phyloP scores from a whole-genome alignment of 2,888 invertebrate species.

The Adineta ricciae region DNA sequence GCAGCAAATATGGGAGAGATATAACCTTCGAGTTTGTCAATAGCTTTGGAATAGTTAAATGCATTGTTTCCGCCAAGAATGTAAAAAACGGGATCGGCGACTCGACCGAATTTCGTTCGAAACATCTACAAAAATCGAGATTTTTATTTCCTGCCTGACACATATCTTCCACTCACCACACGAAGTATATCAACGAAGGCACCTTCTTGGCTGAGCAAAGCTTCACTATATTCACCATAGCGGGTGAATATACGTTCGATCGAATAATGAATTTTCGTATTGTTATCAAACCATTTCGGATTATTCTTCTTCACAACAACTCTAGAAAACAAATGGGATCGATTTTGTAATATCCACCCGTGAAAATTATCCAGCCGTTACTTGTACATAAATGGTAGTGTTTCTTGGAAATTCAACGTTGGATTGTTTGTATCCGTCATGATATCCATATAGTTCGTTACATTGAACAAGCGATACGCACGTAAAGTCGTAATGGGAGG shows the following conservation, averaged over 20 bases:
- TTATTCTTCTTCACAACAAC: neutral
- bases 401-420: neutral
- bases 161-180: neutral
- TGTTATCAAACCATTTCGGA: neutral
- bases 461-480: neutral
- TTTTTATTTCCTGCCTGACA: neutral
- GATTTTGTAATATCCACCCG: no score
- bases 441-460: conserved; percentile 11
- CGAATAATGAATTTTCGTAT: neutral
- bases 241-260: neutral
- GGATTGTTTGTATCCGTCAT: neutral
- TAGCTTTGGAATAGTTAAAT: neutral
- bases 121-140: neutral
- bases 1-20: neutral
- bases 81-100: neutral
- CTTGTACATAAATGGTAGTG: neutral
- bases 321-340: neutral
- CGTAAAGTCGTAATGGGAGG: neutral
- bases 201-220: neutral
- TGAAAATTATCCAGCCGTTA: neutral
- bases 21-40: neutral
- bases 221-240: neutral
- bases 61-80: neutral
- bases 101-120: neutral
- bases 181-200: conserved; percentile 13